Evolutionary conservation across 1,140 invertebrate species (phyloP).

Genomic region (Drosophila leontia): DNA sequence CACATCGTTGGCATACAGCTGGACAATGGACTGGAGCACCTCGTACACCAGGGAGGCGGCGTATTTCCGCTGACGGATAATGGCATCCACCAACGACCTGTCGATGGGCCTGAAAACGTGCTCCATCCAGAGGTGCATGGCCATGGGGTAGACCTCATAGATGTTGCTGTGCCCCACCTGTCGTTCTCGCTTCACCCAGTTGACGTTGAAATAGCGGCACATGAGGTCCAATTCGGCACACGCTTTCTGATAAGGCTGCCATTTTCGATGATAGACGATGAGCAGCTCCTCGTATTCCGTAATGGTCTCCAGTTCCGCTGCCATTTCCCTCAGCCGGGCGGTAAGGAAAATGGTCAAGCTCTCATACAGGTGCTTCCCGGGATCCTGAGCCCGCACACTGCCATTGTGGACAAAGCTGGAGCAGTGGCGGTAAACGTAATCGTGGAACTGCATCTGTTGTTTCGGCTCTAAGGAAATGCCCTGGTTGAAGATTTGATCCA

Average conservation of each 20-base stretch:
- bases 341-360: neutral
- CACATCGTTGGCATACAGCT: conserved; percentile 27
- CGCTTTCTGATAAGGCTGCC: neutral
- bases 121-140: conserved; percentile 23
- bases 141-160: conserved; percentile 15
- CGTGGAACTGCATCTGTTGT: neutral
- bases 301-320: conserved; percentile 2
- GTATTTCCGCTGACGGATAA: neutral
- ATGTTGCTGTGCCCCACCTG: neutral
- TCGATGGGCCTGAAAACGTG: conserved; percentile 7
- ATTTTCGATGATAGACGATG: neutral
- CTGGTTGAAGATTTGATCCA: conserved; percentile 10
- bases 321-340: neutral
- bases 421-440: conserved; percentile 8
- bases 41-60: neutral
- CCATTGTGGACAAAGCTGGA: neutral
- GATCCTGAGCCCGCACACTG: neutral
- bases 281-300: neutral
- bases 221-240: conserved; percentile 4
- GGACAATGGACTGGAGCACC: conserved; percentile 21
- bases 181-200: conserved; percentile 21
- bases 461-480: neutral
- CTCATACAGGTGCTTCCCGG: neutral
- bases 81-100: conserved; percentile 1
- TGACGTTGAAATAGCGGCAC: conserved; percentile 11